A percentile compares a stretch with the other conserved stretches of the same genome.
Evolutionary conservation across 1,140 invertebrate species (phyloP).

Genomic region (Fopius arisanus): DNA sequence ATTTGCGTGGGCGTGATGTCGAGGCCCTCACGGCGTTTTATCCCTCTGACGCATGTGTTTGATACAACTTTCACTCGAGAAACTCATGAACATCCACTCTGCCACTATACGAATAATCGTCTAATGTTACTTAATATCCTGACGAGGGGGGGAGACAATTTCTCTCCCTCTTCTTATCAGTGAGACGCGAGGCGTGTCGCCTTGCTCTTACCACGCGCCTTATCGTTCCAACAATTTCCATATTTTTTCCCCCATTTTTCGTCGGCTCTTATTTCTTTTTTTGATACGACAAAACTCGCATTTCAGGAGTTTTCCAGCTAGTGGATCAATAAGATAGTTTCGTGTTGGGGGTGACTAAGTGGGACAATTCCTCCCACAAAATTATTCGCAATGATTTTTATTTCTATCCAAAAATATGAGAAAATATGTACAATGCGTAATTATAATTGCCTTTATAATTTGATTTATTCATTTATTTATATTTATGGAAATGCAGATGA

Average conservation of each 20-base stretch:
- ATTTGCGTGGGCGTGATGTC: slow-evolving; percentile 41
- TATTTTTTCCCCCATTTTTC: slow-evolving; percentile 8
- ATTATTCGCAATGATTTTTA: no score
- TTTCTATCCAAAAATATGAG: no score
- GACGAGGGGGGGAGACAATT: slow-evolving; percentile 28
- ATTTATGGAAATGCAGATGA: not conserved
- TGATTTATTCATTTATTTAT: no score
- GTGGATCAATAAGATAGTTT: not conserved
- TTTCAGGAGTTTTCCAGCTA: not conserved
- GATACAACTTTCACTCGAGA: not conserved
- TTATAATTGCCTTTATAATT: no score
- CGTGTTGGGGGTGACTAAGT: no score
- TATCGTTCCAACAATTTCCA: slow-evolving; percentile 18
- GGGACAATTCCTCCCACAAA: not conserved
- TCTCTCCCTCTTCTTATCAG: slow-evolving; percentile 21
- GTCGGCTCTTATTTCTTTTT: not conserved
- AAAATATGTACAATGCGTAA: no score
- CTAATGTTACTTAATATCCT: slow-evolving; percentile 48
- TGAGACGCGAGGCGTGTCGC: slow-evolving; percentile 21
- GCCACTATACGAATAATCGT: slow-evolving; percentile 47
- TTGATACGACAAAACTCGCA: not conserved
- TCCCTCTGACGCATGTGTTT: not conserved
- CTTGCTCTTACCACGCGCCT: slow-evolving; percentile 25
- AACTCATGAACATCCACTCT: slow-evolving; percentile 28
- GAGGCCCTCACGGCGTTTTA: not conserved